phyloP scores from a whole-genome alignment of 2,888 invertebrate genomes.

The Isotomurus palustris region DNA sequence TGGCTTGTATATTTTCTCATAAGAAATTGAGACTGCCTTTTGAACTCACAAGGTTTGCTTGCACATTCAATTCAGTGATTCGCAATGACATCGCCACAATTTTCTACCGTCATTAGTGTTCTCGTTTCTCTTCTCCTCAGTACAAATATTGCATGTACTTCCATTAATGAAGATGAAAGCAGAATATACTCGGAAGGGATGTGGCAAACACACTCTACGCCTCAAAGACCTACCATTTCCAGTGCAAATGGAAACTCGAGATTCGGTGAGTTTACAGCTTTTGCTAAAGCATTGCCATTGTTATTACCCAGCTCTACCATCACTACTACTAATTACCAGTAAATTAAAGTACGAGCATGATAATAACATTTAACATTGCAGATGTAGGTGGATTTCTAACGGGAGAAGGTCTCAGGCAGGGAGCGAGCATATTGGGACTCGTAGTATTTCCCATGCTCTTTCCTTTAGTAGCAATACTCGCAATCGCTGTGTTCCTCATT shows the following conservation, averaged over 20 bases:
- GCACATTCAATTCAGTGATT: too few relatives aligned
- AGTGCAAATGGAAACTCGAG: constrained; percentile 20
- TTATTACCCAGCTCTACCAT: too few relatives aligned
- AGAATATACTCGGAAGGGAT: constrained; percentile 24
- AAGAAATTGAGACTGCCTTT: too few relatives aligned
- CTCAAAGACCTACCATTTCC: not conserved
- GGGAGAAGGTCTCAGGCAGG: constrained; percentile 24
- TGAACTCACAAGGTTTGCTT: too few relatives aligned
- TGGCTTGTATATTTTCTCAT: too few relatives aligned
- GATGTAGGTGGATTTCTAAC: constrained; percentile 34
- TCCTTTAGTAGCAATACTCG: constrained; percentile 30
- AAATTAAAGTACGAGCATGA: too few relatives aligned
- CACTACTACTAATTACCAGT: too few relatives aligned
- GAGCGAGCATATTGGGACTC: constrained; percentile 30
- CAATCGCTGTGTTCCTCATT: constrained; percentile 26
- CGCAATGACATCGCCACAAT: too few relatives aligned
- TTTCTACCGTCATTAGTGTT: too few relatives aligned
- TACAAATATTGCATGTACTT: not conserved
- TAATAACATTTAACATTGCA: not conserved
- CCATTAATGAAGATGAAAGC: constrained; percentile 21
- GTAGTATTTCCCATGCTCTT: constrained; percentile 30
- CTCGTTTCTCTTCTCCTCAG: too few relatives aligned
- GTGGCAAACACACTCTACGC: constrained; percentile 18
- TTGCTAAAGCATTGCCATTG: too few relatives aligned
- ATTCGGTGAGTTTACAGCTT: constrained; percentile 20